These are phyloP conservation scores for Rynchops niger DNA, from an alignment of 2,113 vertebrate species.

Conservation along the genomic window DNA sequence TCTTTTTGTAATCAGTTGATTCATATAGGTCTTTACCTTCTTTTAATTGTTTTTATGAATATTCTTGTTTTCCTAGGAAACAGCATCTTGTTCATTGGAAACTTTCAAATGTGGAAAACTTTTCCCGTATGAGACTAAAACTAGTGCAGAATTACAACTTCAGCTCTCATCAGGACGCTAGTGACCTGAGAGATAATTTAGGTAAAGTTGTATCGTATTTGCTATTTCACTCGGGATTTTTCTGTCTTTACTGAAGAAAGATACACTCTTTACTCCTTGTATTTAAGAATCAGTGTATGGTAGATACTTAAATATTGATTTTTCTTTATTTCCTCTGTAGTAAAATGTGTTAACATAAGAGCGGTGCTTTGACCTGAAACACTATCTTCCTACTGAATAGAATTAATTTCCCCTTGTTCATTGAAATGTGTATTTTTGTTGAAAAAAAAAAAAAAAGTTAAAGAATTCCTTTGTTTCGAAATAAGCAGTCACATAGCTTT, in stretches of 20 bases:
- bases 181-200: conserved; percentile 92
- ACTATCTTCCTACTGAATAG: not conserved
- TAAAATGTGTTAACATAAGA: not conserved
- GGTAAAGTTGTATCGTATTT: conserved; percentile 74
- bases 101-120: conserved; percentile 93
- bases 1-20: not conserved
- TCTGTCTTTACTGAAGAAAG: not conserved
- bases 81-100: conserved; percentile 85
- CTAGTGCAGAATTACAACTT: conserved; percentile 91
- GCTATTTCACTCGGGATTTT: not conserved
- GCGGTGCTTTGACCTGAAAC: not conserved
- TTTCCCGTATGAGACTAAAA: conserved; percentile 95
- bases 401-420: not conserved
- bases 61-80: conserved; percentile 75
- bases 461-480: not conserved
- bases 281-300: not conserved
- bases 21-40: not conserved
- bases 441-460: not conserved
- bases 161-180: conserved; percentile 88
- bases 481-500: not conserved
- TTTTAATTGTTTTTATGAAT: not conserved
- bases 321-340: not conserved
- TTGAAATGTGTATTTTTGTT: not conserved
- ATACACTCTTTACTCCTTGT: not conserved
- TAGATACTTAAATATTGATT: not conserved